phyloP scores from a whole-genome alignment of 2,113 vertebrate species.

The Lampris megalopsis region DNA sequence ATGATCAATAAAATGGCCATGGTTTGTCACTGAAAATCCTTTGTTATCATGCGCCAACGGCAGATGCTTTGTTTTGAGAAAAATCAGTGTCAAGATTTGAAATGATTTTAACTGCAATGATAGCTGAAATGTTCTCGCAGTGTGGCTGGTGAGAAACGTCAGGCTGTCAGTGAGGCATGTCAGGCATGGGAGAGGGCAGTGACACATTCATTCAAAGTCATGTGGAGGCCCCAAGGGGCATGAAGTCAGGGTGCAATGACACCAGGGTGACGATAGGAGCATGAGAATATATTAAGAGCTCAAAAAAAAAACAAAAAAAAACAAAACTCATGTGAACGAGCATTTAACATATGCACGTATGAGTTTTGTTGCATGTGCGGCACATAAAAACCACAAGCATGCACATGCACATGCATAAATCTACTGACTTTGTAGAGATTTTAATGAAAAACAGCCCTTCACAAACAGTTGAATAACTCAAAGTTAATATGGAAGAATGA shows the following conservation, averaged over 20 bases:
- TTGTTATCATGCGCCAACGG: background rate
- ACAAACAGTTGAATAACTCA: constrained; percentile 37
- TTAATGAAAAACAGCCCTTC: constrained; percentile 35
- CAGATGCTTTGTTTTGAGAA: background rate
- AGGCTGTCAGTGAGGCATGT: constrained; percentile 7
- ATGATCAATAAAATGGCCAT: too few relatives aligned
- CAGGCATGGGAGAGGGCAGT: constrained; percentile 31
- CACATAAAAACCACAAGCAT: too few relatives aligned
- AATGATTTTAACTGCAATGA: too few relatives aligned
- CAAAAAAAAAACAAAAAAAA: too few relatives aligned
- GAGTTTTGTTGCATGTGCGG: too few relatives aligned
- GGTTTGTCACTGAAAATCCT: too few relatives aligned
- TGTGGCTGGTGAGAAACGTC: background rate
- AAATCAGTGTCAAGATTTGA: background rate
- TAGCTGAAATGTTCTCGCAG: background rate
- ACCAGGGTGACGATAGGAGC: constrained; percentile 23
- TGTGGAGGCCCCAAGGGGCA: constrained; percentile 22
- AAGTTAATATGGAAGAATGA: constrained; percentile 35
- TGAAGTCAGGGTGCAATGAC: constrained; percentile 4
- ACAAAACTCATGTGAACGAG: too few relatives aligned
- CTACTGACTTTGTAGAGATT: constrained; percentile 20
- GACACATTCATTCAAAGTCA: constrained; percentile 30
- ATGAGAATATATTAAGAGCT: constrained; percentile 27
- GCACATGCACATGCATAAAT: constrained; percentile 42
- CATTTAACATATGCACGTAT: too few relatives aligned